phyloP scores from a whole-genome alignment of 2,888 invertebrate species.

The Mongoloraphidia duomilia region DNA sequence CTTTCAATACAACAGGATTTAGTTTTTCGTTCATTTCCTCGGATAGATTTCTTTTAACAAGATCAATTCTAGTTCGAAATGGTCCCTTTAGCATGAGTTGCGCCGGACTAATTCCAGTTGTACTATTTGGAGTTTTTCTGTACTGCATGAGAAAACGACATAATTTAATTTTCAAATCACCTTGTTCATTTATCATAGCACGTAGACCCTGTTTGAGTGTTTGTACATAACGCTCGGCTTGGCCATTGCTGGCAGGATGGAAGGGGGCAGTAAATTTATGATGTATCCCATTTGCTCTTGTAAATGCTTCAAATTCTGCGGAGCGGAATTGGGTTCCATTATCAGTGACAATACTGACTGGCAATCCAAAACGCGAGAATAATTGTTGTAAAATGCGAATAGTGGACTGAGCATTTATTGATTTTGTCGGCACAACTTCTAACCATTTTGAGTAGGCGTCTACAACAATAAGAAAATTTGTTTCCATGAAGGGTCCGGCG shows the following conservation, averaged over 20 bases:
- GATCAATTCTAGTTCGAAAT: slow-evolving; percentile 6
- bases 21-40: too few species aligned
- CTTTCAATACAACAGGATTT: too few species aligned
- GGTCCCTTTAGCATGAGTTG: slow-evolving; percentile 9
- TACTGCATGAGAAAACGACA: slow-evolving; percentile 9
- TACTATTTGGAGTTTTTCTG: slow-evolving; percentile 6
- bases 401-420: slow-evolving; percentile 9
- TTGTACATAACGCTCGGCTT: slow-evolving; percentile 14
- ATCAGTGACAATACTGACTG: slow-evolving; percentile 13
- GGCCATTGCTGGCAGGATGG: slow-evolving; percentile 16
- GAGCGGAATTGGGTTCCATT: slow-evolving; percentile 15
- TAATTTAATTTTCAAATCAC: slow-evolving; percentile 6
- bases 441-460: slow-evolving; percentile 17
- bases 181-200: slow-evolving; percentile 1
- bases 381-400: slow-evolving; percentile 6
- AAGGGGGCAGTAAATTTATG: slow-evolving; percentile 14
- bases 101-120: slow-evolving; percentile 9
- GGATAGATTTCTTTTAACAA: too few species aligned
- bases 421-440: slow-evolving; percentile 13
- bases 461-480: slow-evolving; percentile 10
- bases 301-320: slow-evolving; percentile 12
- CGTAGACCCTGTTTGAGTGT: slow-evolving; percentile 11
- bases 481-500: slow-evolving; percentile 17
- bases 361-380: slow-evolving; percentile 14
- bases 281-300: slow-evolving; percentile 11